A percentile compares a stretch with the other conserved stretches of the same genome.
Evolutionary conservation across 1,140 invertebrate genomes (phyloP).

Genomic region (Drosophila baimaii): DNA sequence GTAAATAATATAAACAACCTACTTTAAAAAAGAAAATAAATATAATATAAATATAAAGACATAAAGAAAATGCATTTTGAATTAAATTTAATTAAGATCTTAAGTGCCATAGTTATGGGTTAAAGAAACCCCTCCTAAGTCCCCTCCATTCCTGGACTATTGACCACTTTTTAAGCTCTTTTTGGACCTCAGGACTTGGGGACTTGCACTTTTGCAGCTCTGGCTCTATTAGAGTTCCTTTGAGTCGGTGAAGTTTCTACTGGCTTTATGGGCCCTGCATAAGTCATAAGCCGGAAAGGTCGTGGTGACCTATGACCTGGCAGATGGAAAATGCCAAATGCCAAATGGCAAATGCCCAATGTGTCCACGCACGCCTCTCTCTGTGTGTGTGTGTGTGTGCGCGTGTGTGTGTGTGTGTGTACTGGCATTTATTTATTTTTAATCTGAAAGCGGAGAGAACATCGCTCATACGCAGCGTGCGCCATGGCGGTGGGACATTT

Average conservation of each 20-base stretch:
- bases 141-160: not conserved
- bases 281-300: conserved; percentile 41
- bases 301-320: conserved; percentile 17
- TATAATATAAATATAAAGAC: not conserved
- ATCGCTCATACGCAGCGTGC: conserved; percentile 42
- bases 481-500: conserved; percentile 6
- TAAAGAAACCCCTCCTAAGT: too few species aligned
- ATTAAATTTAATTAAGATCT: too few species aligned
- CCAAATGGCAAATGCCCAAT: conserved; percentile 1
- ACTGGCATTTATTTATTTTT: conserved; percentile 8
- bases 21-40: too few species aligned
- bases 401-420: too few species aligned
- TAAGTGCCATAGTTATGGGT: too few species aligned
- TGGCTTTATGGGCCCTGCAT: conserved; percentile 16
- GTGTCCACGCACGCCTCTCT: too few species aligned
- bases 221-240: conserved; percentile 14
- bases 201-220: too few species aligned
- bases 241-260: conserved; percentile 12
- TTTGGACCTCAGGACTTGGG: too few species aligned
- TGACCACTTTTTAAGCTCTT: not conserved
- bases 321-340: conserved; percentile 9
- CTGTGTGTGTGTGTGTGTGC: too few species aligned
- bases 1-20: too few species aligned
- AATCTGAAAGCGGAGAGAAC: not conserved
- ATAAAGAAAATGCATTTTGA: too few species aligned